Base-by-base conservation (phyloP, 2,797 vertebrate genomes). In the Ataeniobius toweri region DNA sequence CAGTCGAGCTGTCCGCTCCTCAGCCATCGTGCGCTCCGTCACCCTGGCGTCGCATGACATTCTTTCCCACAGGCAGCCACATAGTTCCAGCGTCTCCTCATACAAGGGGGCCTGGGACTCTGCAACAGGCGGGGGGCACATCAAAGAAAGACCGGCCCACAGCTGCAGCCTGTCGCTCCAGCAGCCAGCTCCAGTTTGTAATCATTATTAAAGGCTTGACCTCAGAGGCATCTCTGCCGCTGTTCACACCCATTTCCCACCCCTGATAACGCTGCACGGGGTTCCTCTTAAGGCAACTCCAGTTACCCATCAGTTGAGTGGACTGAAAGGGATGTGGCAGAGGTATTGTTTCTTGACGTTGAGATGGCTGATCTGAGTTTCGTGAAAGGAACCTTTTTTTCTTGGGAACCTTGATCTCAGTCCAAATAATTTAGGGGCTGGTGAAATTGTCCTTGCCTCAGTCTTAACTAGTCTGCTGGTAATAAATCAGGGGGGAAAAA, bases 151-250 rank as follows among this genome's bases (percentile, higher is more conserved):
- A 76, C 94, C 91, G 93, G 91, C 91, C 89, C 95, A 95, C 96
- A 96, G 96, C 96, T 96, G 96, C 94, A 92, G 95, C 94, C 95
- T 95, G 95, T 96, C 95, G 94, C 94, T 93, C 95, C 94, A 90
- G 93, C 94, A 95, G 95, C 94, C 94, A 91, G 94, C 95, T 95
- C 94, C 95, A 95, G 95, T 96, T 96, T 96, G 95, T 96, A 96
- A 96, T 96, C 96, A 96, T 96, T 96, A 96, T 96, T 96, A 96
- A 96, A 96, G 96, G 96, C 95, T 95, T 96, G 95, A 96, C 95
- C 95, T 95, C 93, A 86, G 93, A 95, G 95, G 94, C 96, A 96
- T 96, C 95, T 96, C 92, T 96, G 94, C 95, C 94, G 95, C 96
- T 96, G 96, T 96, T 96, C 96, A 95, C 96, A 96, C 95, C 91